A percentile compares a stretch with the other conserved stretches of the same genome.
Evolutionary conservation across 2,888 invertebrate species (phyloP).

Genomic region (Erynnis tages): DNA sequence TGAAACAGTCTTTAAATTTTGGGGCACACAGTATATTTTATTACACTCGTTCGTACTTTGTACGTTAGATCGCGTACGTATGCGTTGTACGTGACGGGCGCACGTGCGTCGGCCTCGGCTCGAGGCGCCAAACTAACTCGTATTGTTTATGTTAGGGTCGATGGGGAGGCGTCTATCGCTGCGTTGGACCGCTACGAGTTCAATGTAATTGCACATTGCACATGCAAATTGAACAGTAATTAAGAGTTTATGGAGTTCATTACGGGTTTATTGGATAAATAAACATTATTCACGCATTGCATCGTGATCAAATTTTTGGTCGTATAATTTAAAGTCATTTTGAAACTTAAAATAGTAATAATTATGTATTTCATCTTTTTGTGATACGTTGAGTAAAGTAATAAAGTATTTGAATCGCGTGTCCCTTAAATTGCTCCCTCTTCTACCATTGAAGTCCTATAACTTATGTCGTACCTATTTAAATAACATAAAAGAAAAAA

Average conservation of each 20-base stretch:
- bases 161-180: conserved; percentile 20
- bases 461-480: too few relatives aligned
- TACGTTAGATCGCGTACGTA: conserved; percentile 11
- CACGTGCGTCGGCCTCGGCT: conserved; percentile 36
- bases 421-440: too few relatives aligned
- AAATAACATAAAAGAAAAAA: too few relatives aligned
- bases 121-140: conserved; percentile 46
- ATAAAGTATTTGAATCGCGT: too few relatives aligned
- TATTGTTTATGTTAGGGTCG: conserved; percentile 39
- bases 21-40: conserved; percentile 8
- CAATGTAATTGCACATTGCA: conserved; percentile 11
- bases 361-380: too few relatives aligned
- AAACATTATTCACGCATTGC: not conserved
- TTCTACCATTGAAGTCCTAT: too few relatives aligned
- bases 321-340: not conserved
- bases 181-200: conserved; percentile 19
- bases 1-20: conserved; percentile 14
- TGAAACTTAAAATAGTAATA: not conserved
- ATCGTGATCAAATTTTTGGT: too few relatives aligned
- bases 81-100: conserved; percentile 41
- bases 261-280: not conserved
- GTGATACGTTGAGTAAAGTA: too few relatives aligned
- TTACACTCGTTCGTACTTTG: conserved; percentile 12
- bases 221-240: conserved; percentile 10
- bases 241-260: not conserved